Conservation (phyloP, 2,888 invertebrate genomes). For the Congeria kusceri region DNA sequence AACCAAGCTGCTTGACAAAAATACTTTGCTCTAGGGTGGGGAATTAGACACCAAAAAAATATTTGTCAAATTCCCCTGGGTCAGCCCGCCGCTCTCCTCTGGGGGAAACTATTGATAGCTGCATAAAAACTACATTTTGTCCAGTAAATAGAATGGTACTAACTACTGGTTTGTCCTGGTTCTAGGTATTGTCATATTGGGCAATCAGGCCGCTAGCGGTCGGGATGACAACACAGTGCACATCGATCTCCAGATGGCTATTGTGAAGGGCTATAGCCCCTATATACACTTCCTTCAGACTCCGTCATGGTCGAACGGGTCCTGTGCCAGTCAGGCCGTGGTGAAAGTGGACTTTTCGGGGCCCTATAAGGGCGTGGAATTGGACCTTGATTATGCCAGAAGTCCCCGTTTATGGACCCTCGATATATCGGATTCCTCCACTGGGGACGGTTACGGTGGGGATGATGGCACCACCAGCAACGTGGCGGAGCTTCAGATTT, state of each 20-base stretch:
- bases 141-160: too few species aligned
- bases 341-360: slow-evolving; percentile 80
- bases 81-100: too few species aligned
- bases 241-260: slow-evolving; percentile 78
- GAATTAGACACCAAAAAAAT: too few species aligned
- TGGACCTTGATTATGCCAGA: slow-evolving; percentile 79
- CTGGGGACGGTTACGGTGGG: slow-evolving; percentile 82
- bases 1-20: too few species aligned
- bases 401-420: slow-evolving; percentile 82
- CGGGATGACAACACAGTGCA: slow-evolving; percentile 70
- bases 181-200: slow-evolving; percentile 20
- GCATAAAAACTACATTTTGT: too few species aligned
- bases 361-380: slow-evolving; percentile 75
- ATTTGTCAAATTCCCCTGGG: too few species aligned
- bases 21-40: too few species aligned
- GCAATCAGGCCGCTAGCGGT: not conserved
- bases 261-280: slow-evolving; percentile 82
- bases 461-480: slow-evolving; percentile 79
- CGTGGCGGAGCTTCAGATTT: slow-evolving; percentile 83
- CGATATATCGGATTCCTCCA: slow-evolving; percentile 81
- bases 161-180: too few species aligned
- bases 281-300: slow-evolving; percentile 78
- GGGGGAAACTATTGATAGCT: too few species aligned
- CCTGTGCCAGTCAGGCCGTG: slow-evolving; percentile 81
- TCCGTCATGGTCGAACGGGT: slow-evolving; percentile 60